A percentile compares a stretch with the other conserved stretches of the same genome.
phyloP scores from a whole-genome alignment of 1,140 invertebrate genomes.

The Spodoptera litura region DNA sequence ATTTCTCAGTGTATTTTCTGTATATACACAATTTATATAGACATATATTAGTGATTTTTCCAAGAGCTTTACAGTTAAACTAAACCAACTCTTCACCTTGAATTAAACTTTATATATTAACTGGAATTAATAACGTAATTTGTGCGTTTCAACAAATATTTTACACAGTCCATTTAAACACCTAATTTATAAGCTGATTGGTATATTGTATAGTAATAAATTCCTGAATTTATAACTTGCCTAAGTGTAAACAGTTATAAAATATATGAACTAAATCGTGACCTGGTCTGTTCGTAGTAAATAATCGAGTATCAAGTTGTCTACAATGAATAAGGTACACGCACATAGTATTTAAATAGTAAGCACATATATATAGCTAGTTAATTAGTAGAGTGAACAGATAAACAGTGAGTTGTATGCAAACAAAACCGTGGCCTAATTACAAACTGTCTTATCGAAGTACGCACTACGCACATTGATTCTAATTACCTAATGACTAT shows the following conservation, averaged over 20 bases:
- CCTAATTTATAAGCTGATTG: conserved; percentile 11
- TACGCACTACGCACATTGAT: not conserved
- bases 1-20: not conserved
- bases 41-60: too few relatives aligned
- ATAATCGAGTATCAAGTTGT: too few relatives aligned
- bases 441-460: not conserved
- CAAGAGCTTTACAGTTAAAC: too few relatives aligned
- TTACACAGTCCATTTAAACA: not conserved
- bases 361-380: not conserved
- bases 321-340: too few relatives aligned
- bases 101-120: too few relatives aligned
- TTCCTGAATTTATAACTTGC: conserved; percentile 1
- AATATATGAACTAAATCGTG: conserved; percentile 19
- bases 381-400: not conserved
- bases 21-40: too few relatives aligned
- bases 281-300: conserved; percentile 2
- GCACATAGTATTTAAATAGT: not conserved
- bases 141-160: not conserved
- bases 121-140: too few relatives aligned
- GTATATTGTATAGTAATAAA: conserved; percentile 24
- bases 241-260: conserved; percentile 31
- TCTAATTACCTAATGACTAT: conserved; percentile 2
- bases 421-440: conserved; percentile 2
- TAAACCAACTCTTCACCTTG: too few relatives aligned
- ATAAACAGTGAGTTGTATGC: conserved; percentile 6